Conservation (phyloP, 2,113 vertebrate species). For the Paralichthys olivaceus region DNA sequence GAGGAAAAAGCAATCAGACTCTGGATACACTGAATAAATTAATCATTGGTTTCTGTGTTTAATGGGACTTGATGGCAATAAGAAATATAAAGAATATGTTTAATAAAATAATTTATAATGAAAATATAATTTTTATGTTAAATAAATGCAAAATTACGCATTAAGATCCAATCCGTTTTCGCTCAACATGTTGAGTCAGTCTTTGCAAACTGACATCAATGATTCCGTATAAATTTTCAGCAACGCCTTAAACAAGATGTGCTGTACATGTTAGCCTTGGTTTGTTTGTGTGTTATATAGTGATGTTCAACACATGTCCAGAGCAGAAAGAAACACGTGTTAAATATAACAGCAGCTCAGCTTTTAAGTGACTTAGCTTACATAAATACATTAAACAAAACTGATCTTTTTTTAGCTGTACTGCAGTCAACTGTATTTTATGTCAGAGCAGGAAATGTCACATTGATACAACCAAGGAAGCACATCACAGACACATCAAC, state of each 20-base stretch:
- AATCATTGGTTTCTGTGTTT: neutral
- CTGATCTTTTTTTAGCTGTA: neutral
- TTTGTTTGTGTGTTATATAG: too few relatives aligned
- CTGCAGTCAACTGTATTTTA: neutral
- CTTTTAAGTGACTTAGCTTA: too few relatives aligned
- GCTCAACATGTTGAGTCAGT: too few relatives aligned
- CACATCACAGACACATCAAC: neutral
- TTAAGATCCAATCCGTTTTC: neutral
- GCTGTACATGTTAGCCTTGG: too few relatives aligned
- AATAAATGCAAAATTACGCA: neutral
- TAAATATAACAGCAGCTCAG: too few relatives aligned
- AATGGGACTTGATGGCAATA: neutral
- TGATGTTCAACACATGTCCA: too few relatives aligned
- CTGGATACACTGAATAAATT: neutral
- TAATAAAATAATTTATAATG: neutral
- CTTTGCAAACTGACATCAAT: too few relatives aligned
- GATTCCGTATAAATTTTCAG: too few relatives aligned
- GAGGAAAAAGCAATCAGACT: neutral
- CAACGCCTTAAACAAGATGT: too few relatives aligned
- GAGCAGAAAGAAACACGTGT: too few relatives aligned
- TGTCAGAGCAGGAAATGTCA: slow-evolving; percentile 5
- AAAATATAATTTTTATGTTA: neutral
- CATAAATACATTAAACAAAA: too few relatives aligned
- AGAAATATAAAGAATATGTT: neutral
- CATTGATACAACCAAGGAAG: neutral